Percentiles rank a stretch among this genome's conserved stretches.
Conservation (phyloP, 2,113 vertebrate genomes). For the Myiozetetes cayanensis region DNA sequence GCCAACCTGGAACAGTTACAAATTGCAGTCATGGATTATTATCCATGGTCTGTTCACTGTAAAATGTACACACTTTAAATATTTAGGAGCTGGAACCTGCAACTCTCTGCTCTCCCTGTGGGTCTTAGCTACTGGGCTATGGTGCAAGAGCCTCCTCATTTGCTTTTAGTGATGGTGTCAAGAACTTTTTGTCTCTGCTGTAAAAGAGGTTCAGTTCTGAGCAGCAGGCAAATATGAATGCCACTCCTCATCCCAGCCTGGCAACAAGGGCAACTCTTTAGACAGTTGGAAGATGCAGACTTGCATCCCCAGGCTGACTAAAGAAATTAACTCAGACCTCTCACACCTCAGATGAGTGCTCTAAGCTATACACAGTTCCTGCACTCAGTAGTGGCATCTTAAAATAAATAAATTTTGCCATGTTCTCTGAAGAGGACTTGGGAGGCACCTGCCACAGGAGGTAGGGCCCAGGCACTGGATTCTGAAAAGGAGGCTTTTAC, state of each 20-base stretch:
- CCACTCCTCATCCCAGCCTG: not conserved
- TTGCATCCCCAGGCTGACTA: not conserved
- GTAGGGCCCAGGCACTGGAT: not conserved
- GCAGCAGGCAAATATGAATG: not conserved
- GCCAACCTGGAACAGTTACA: not conserved
- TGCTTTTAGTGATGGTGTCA: not conserved
- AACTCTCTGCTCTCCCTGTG: not conserved
- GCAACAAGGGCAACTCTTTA: not conserved
- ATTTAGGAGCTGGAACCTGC: not conserved
- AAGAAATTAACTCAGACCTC: not conserved
- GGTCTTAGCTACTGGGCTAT: not conserved
- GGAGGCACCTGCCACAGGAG: not conserved
- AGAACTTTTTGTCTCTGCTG: not conserved
- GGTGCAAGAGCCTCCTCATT: not conserved
- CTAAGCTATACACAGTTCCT: not conserved
- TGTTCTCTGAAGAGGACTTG: not conserved
- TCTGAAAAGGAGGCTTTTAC: not conserved
- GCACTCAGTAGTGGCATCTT: not conserved
- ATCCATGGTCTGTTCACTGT: not conserved
- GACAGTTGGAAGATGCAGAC: fast-evolving
- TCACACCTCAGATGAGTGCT: not conserved
- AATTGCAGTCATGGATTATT: not conserved
- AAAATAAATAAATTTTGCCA: not conserved
- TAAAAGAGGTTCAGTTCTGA: not conserved
- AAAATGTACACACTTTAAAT: not conserved